These are phyloP conservation scores for Panurus biarmicus DNA, from an alignment of 2,113 vertebrate genomes.

Conservation along the genomic window DNA sequence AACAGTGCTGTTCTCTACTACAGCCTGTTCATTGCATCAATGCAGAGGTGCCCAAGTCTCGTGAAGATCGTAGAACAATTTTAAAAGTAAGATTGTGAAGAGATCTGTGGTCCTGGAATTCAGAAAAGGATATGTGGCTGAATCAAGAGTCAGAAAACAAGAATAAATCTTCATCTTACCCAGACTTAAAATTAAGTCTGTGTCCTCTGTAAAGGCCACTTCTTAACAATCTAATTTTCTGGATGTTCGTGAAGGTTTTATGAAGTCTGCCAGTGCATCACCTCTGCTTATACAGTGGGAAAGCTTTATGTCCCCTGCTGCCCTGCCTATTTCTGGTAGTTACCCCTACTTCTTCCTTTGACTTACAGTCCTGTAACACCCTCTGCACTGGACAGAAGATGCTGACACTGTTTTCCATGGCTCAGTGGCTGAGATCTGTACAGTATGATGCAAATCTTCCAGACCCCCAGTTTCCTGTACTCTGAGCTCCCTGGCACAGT, in stretches of 20 bases:
- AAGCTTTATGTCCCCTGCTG: background rate
- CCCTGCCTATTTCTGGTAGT: background rate
- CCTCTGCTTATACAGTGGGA: background rate
- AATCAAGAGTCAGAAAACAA: background rate
- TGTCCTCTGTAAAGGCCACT: background rate
- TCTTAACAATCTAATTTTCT: background rate
- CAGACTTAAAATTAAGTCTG: background rate
- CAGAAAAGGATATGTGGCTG: background rate
- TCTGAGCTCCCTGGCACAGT: background rate
- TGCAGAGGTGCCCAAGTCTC: background rate
- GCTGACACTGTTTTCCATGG: background rate
- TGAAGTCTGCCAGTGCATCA: background rate
- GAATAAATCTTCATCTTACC: background rate
- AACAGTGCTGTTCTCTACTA: background rate
- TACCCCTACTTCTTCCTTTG: background rate
- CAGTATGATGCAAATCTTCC: background rate
- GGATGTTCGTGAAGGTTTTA: background rate
- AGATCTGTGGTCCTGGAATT: background rate
- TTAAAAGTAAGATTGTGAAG: background rate
- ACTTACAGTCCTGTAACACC: background rate
- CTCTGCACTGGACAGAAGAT: background rate
- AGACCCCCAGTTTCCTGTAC: background rate
- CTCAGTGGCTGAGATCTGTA: background rate
- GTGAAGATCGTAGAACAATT: background rate
- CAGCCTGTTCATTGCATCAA: background rate